phyloP scores from a whole-genome alignment of 2,888 invertebrate genomes.

The Rhagium mordax region DNA sequence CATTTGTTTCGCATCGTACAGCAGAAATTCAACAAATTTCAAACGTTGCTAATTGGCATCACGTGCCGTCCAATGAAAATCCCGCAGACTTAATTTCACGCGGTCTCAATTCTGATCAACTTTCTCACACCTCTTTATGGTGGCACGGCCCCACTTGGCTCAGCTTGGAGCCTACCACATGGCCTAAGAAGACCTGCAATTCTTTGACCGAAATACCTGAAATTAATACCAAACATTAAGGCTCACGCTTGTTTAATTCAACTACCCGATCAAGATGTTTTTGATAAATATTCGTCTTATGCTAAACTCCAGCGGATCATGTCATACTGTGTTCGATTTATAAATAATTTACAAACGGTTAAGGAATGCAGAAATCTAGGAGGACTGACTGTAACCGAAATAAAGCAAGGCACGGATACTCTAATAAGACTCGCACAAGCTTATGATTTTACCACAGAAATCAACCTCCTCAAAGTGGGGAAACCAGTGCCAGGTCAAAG shows the following conservation, averaged over 20 bases:
- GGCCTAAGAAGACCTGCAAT: neutral
- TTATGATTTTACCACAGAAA: neutral
- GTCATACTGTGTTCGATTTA: conserved; percentile 4
- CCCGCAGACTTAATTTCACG: conserved; percentile 24
- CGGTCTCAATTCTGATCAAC: neutral
- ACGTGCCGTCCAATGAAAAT: conserved; percentile 29
- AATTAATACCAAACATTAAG: neutral
- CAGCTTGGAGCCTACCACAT: neutral
- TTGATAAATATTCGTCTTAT: conserved; percentile 11
- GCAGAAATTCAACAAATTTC: conserved; percentile 32
- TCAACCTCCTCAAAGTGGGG: neutral
- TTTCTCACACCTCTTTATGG: neutral
- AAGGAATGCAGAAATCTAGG: neutral
- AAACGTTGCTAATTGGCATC: conserved; percentile 19
- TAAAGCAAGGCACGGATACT: neutral
- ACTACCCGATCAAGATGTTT: neutral
- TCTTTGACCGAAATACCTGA: neutral
- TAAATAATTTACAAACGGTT: neutral
- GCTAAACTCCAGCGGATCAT: neutral
- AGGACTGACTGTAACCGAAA: neutral
- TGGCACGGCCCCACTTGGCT: conserved; percentile 6
- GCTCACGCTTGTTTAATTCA: neutral
- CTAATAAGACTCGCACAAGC: neutral
- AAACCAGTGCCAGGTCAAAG: conserved; percentile 2
- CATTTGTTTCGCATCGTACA: conserved; percentile 32